Evolutionary conservation across 35 echinoderm and acorn worm species (phyloP).

Genomic region (Apostichopus californicus): DNA sequence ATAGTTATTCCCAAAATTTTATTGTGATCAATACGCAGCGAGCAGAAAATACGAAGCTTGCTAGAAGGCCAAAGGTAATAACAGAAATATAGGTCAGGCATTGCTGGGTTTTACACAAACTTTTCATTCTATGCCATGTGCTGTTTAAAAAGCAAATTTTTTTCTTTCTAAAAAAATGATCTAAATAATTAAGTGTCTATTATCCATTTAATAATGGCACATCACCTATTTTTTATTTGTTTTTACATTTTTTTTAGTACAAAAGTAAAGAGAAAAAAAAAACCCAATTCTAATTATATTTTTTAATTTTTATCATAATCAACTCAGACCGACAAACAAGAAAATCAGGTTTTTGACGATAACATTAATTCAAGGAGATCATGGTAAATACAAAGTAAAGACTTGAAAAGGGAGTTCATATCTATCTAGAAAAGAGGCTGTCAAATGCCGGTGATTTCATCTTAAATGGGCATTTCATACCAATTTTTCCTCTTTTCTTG

Average conservation of each 20-base stretch:
- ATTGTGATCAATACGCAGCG: not conserved
- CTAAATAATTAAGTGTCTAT: slow-evolving; percentile 18
- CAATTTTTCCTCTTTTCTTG: no score
- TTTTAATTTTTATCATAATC: not conserved
- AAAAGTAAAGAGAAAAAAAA: not conserved
- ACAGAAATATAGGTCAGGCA: slow-evolving; percentile 8
- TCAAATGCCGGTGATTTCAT: no score
- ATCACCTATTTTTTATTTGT: not conserved
- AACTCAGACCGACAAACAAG: not conserved
- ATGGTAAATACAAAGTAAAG: not conserved
- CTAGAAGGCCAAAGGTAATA: slow-evolving; percentile 4
- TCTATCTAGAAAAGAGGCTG: no score
- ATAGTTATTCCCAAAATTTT: slow-evolving; percentile 34
- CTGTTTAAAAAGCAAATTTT: not conserved
- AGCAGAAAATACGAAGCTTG: slow-evolving; percentile 49
- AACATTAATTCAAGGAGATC: not conserved
- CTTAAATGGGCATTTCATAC: no score
- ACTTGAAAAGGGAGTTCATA: not conserved
- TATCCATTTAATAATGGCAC: not conserved
- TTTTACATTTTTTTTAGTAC: not conserved
- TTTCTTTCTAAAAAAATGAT: slow-evolving; percentile 1
- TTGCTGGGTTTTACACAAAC: not conserved
- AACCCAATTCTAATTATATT: not conserved
- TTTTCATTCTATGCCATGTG: not conserved
- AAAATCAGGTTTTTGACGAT: not conserved